A percentile compares a stretch with the other conserved stretches of the same genome.
Evolutionary conservation across 2,113 vertebrate species (phyloP).

Genomic region (Myrmecobius fasciatus): DNA sequence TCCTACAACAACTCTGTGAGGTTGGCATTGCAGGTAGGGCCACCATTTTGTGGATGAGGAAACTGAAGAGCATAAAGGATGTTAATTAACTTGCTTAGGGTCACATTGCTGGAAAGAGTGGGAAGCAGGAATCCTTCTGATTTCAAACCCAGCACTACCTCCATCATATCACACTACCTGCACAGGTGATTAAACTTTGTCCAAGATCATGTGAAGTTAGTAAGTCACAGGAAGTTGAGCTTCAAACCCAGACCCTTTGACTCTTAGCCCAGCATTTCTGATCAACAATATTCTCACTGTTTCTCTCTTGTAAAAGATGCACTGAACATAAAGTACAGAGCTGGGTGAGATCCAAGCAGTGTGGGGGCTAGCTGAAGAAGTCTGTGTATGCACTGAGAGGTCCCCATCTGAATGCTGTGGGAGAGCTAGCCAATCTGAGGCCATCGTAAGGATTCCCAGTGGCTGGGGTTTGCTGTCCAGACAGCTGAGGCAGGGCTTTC

Average conservation of each 20-base stretch:
- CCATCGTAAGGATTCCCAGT: neutral
- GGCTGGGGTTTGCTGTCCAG: neutral
- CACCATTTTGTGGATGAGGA: neutral
- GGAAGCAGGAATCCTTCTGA: neutral
- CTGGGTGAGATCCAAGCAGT: neutral
- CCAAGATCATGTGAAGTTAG: neutral
- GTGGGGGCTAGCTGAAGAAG: neutral
- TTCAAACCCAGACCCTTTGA: neutral
- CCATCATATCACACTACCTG: too few relatives aligned
- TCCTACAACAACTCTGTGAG: neutral
- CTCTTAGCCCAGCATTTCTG: neutral
- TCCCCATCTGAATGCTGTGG: neutral
- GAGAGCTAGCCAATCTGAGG: neutral
- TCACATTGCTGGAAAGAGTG: neutral
- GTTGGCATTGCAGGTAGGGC: neutral
- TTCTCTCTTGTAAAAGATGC: neutral
- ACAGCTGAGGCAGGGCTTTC: neutral
- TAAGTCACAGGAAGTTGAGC: neutral
- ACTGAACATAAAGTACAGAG: neutral
- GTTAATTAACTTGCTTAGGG: neutral
- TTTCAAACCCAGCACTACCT: neutral
- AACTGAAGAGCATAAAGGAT: neutral
- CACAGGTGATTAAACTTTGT: neutral
- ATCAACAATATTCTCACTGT: neutral
- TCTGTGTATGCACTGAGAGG: neutral